phyloP scores from a whole-genome alignment of 2,797 vertebrate genomes.

The Etheostoma nigrum region DNA sequence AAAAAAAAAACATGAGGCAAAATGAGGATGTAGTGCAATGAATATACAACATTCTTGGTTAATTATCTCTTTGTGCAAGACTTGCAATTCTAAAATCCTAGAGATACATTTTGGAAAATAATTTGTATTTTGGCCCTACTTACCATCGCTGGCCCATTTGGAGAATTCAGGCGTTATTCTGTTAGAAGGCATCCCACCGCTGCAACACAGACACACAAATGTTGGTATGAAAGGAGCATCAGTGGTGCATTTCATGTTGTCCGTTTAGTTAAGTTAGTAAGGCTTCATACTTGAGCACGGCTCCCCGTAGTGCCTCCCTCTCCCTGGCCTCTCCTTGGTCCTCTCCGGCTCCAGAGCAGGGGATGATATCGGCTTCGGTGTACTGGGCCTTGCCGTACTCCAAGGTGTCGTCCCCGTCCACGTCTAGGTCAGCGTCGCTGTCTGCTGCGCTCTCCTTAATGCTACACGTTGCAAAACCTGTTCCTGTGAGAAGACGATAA shows the following conservation, averaged over 20 bases:
- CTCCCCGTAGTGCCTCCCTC: slow-evolving; percentile 96
- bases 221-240: neutral
- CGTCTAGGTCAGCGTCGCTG: slow-evolving; percentile 97
- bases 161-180: slow-evolving; percentile 99
- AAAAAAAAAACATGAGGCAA: neutral
- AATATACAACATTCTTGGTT: neutral
- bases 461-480: slow-evolving; percentile 97
- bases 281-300: slow-evolving; percentile 93
- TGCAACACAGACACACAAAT: slow-evolving; percentile 70
- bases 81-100: neutral
- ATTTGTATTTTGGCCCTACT: slow-evolving; percentile 67
- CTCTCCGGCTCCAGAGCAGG: slow-evolving; percentile 97
- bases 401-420: slow-evolving; percentile 98
- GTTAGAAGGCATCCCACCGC: slow-evolving; percentile 96
- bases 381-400: slow-evolving; percentile 99
- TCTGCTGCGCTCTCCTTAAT: slow-evolving; percentile 95
- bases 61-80: neutral
- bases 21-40: neutral
- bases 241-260: neutral
- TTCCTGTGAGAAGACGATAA: slow-evolving; percentile 82
- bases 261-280: accelerated
- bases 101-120: neutral
- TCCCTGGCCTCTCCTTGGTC: slow-evolving; percentile 98
- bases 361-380: slow-evolving; percentile 98
- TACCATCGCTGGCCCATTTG: slow-evolving; percentile 98